Evolutionary conservation across 2,113 vertebrate species (phyloP), one percentile per base, ranked within the genome.

Genomic region (Triplophysa rosa): DNA sequence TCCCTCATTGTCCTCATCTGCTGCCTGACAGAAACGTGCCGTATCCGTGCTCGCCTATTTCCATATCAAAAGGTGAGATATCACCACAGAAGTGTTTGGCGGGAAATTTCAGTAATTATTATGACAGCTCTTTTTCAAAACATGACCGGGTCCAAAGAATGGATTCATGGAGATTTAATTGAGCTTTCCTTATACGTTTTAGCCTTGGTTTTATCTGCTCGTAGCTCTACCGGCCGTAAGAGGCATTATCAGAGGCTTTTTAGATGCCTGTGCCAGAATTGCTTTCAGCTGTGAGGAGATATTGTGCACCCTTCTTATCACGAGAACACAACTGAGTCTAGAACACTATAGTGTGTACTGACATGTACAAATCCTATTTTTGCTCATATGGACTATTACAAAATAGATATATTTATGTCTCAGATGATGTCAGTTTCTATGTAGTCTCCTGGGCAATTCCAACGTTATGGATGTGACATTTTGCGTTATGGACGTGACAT

Each of bases 61-160:
- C 87, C 68, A 74, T 89, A 91, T 93, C 88, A 91, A 81, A 87
- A 93, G 90, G 87, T 89, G 45, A 33, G 80, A 84, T 77, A 58
- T 49, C 86, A 78, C 67, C 86, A 88, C 80, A 75, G 84, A 85
- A 87, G 61, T 88, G 33, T 87, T 87, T 83, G 81, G 80, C 37
- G 72, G 7, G 82, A 89, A 92, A 90, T 89, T 85, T 83, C 81
- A 80, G 47, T 88, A 86, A 84, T 86, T 86, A 92, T 83, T 87
- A 90, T 86, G 85, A 89, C 88, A 89, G 89, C 84, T 86, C 26
- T 73, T 66, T 70, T 62, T 70, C 16, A n/a, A 8, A 83, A 89
- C 72, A 83, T 78, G 79, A 85, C 40, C 88, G 87, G 88, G 84
- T 86, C 72, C 83, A 82, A 29, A 9, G 54, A n/a, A 58, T 58